A percentile compares a stretch with the other conserved stretches of the same genome.
Conservation (phyloP, 2,888 invertebrate species). For the Cephus pulcher region DNA sequence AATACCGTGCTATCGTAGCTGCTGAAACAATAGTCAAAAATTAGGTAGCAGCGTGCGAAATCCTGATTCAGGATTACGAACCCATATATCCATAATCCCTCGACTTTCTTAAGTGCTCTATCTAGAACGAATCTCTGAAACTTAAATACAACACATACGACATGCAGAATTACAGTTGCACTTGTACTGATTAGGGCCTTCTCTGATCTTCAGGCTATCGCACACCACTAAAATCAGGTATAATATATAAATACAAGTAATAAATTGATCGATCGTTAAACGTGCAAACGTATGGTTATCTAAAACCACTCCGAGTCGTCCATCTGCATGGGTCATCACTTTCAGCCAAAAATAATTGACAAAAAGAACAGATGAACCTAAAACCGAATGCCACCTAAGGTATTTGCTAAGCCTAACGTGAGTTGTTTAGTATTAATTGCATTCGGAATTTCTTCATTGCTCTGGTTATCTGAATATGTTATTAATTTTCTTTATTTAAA, state of each 20-base stretch:
- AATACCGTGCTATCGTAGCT: conserved; percentile 64
- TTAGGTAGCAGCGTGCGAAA: conserved; percentile 64
- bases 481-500: not conserved
- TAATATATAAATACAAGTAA: conserved; percentile 43
- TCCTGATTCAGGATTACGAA: conserved; percentile 35
- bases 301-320: conserved; percentile 33
- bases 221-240: conserved; percentile 55
- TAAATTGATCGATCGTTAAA: conserved; percentile 37
- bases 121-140: not conserved
- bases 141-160: not conserved
- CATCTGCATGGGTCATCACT: conserved; percentile 3
- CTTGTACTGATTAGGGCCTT: not conserved
- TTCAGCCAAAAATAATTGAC: conserved; percentile 6
- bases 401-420: conserved; percentile 35
- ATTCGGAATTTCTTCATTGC: conserved; percentile 38
- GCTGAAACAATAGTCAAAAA: conserved; percentile 63
- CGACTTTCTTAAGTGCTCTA: not conserved
- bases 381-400: conserved; percentile 8
- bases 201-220: conserved; percentile 48
- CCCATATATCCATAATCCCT: not conserved
- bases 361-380: conserved; percentile 3
- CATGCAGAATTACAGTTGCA: not conserved
- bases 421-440: conserved; percentile 21
- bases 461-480: not conserved
- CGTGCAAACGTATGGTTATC: conserved; percentile 39